These are phyloP conservation scores for Abramis brama DNA, from an alignment of 2,113 vertebrate species.

Conservation along the genomic window DNA sequence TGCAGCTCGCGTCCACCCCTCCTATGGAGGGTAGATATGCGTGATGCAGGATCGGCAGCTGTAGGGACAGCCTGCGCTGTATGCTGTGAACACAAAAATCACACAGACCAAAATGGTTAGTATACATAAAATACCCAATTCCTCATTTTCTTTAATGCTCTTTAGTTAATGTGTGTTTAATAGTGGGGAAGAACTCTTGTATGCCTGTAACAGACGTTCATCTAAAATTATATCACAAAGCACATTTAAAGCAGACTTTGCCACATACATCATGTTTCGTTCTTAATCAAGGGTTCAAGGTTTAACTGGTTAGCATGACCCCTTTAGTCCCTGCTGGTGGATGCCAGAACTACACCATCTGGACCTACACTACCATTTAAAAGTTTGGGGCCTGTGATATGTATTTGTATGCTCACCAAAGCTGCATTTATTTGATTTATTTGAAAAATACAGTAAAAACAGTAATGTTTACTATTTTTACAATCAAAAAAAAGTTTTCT, in stretches of 20 bases:
- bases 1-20: slow-evolving; percentile 96
- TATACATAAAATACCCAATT: neutral
- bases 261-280: neutral
- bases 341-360: neutral
- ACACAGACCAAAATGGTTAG: neutral
- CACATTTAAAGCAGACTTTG: slow-evolving; percentile 10
- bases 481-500: too few species aligned
- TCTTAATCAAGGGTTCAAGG: neutral
- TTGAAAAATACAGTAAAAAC: too few species aligned
- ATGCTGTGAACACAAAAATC: slow-evolving; percentile 79
- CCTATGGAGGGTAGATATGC: slow-evolving; percentile 99
- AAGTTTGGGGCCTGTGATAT: neutral
- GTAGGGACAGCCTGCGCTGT: slow-evolving; percentile 96
- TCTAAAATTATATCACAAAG: neutral
- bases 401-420: neutral
- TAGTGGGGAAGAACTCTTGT: neutral
- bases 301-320: neutral
- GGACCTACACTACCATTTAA: neutral
- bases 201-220: neutral
- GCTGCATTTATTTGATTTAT: too few species aligned
- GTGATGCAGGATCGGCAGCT: slow-evolving; percentile 97
- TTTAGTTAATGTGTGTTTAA: neutral
- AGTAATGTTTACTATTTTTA: too few species aligned
- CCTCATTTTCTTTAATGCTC: neutral
- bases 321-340: neutral